Evolutionary conservation across 2,797 vertebrate species (phyloP).

Genomic region (Pangasius larnaudii): DNA sequence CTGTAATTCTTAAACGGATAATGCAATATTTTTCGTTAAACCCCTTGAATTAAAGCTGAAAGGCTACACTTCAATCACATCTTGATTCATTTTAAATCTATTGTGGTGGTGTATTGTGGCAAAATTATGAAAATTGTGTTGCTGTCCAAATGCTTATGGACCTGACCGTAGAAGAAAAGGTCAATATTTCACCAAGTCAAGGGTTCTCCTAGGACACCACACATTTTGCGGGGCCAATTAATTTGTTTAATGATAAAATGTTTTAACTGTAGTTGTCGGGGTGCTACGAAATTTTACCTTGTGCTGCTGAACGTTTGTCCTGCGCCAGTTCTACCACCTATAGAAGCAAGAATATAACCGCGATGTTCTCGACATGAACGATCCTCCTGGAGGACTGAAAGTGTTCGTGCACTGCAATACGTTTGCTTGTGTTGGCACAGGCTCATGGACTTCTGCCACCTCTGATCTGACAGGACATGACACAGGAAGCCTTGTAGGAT

Average conservation of each 20-base stretch:
- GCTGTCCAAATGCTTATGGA: no score
- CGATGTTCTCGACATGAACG: neutral
- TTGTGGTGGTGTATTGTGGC: no score
- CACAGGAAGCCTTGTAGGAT: constrained; percentile 77
- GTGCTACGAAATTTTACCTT: neutral
- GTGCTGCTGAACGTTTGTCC: neutral
- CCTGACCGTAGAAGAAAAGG: neutral
- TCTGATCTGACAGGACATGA: constrained; percentile 69
- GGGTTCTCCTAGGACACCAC: neutral
- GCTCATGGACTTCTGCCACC: constrained; percentile 67
- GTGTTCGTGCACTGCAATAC: constrained; percentile 7
- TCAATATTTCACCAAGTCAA: neutral
- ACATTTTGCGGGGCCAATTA: neutral
- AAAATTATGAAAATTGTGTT: no score
- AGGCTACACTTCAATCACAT: no score
- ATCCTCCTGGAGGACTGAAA: neutral
- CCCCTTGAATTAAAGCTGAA: no score
- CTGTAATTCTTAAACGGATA: no score
- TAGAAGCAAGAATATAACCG: neutral
- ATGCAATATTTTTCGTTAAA: no score
- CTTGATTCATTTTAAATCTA: no score
- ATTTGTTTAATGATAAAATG: neutral
- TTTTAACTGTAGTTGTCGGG: neutral
- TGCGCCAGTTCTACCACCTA: neutral
- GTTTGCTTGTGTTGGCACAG: constrained; percentile 53